A percentile compares a stretch with the other conserved stretches of the same genome.
These are phyloP conservation scores for Anarsia innoxiella DNA, from an alignment of 2,888 invertebrate species.

Conservation along the genomic window DNA sequence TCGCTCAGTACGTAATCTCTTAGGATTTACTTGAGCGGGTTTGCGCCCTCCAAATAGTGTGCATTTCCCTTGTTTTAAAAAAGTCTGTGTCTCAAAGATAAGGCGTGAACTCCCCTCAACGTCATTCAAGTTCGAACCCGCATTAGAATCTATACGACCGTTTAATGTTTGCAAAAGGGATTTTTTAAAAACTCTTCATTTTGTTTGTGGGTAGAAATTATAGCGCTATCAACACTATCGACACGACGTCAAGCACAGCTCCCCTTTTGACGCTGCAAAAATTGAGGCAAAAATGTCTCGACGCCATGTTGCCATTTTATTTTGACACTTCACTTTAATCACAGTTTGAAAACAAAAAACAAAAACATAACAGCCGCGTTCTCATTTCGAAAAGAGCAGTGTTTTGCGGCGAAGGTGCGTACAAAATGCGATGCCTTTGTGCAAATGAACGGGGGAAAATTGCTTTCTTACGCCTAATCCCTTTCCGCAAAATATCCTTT, in stretches of 20 bases:
- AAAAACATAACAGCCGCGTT: conserved; percentile 48
- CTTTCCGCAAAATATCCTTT: conserved; percentile 8
- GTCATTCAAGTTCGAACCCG: conserved; percentile 29
- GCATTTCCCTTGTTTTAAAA: conserved; percentile 49
- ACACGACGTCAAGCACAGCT: conserved; percentile 47
- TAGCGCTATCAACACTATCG: conserved; percentile 42
- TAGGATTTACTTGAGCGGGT: conserved; percentile 50
- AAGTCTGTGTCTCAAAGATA: conserved; percentile 57
- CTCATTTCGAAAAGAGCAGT: conserved; percentile 67
- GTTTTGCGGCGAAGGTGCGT: conserved; percentile 38
- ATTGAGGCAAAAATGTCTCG: conserved; percentile 34
- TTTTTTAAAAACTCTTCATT: background rate
- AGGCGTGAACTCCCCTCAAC: conserved; percentile 39
- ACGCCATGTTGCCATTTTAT: conserved; percentile 56
- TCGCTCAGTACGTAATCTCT: conserved; percentile 73
- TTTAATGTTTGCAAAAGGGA: conserved; percentile 2
- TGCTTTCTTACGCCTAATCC: conserved; percentile 21
- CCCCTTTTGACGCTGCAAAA: conserved; percentile 35
- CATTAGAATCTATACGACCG: conserved; percentile 32
- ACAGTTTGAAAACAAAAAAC: conserved; percentile 64
- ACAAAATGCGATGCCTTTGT: conserved; percentile 37
- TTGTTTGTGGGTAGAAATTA: conserved; percentile 35
- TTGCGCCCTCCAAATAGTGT: conserved; percentile 42
- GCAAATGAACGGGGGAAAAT: conserved; percentile 27
- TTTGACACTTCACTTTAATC: conserved; percentile 74